Evolutionary conservation across 1,140 invertebrate genomes (phyloP).

Genomic region (Neodiprion lecontei): DNA sequence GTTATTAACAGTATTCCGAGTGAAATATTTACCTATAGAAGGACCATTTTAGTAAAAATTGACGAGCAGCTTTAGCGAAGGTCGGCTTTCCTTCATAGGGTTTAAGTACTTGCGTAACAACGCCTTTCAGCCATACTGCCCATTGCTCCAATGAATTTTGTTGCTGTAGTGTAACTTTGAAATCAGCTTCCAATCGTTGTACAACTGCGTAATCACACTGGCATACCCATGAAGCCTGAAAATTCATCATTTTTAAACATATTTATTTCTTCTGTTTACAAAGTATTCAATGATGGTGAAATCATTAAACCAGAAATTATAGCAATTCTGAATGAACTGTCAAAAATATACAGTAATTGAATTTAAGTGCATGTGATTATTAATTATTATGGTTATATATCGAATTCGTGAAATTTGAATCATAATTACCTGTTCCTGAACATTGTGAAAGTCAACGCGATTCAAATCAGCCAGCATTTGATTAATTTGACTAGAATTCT

Average conservation of each 20-base stretch:
- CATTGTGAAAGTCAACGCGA: slow-evolving; percentile 96
- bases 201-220: slow-evolving; percentile 90
- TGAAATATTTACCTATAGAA: slow-evolving; percentile 84
- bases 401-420: not conserved
- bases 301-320: not conserved
- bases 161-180: slow-evolving; percentile 91
- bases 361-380: too few relatives aligned
- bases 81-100: slow-evolving; percentile 84
- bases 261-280: not conserved
- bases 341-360: slow-evolving; percentile 14
- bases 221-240: slow-evolving; percentile 93
- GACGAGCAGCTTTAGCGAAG: slow-evolving; percentile 89
- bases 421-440: slow-evolving; percentile 77
- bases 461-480: slow-evolving; percentile 98
- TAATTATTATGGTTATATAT: not conserved
- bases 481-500: slow-evolving; percentile 93
- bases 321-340: slow-evolving; percentile 9
- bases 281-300: not conserved
- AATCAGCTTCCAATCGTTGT: slow-evolving; percentile 88
- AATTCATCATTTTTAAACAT: slow-evolving; percentile 16
- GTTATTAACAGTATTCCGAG: slow-evolving; percentile 16
- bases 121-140: slow-evolving; percentile 95
- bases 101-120: slow-evolving; percentile 87
- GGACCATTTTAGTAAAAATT: slow-evolving; percentile 98
- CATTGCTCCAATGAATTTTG: slow-evolving; percentile 96